phyloP scores from a whole-genome alignment of 1,140 invertebrate species.

The Copidosoma floridanum region DNA sequence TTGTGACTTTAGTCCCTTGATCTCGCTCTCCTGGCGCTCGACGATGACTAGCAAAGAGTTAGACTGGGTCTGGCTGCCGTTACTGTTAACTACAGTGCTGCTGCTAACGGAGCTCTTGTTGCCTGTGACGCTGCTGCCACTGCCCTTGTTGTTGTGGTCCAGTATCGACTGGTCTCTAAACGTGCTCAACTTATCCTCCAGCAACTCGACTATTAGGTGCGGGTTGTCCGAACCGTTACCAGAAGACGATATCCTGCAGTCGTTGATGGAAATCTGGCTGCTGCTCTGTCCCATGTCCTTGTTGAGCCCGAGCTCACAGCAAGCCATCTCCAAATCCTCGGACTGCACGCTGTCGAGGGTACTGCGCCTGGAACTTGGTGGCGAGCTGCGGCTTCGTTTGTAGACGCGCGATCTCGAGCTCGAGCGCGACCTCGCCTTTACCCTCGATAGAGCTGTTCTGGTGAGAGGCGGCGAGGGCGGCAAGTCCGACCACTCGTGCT shows the following conservation, averaged over 20 bases:
- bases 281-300: conserved; percentile 50
- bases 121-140: too few relatives aligned
- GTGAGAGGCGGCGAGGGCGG: conserved; percentile 74
- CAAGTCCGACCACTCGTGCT: conserved; percentile 55
- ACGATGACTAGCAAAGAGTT: conserved; percentile 56
- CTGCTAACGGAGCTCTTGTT: too few relatives aligned
- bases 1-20: conserved; percentile 65
- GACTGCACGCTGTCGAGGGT: conserved; percentile 66
- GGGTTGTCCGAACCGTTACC: conserved; percentile 40
- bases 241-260: conserved; percentile 36
- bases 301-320: conserved; percentile 52
- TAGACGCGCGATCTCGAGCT: conserved; percentile 57
- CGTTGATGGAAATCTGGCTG: conserved; percentile 36
- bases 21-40: conserved; percentile 67
- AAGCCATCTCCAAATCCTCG: conserved; percentile 59
- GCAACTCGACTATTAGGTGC: conserved; percentile 55
- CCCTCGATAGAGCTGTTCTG: conserved; percentile 70
- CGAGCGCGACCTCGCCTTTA: conserved; percentile 72
- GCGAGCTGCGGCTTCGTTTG: conserved; percentile 65
- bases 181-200: conserved; percentile 60
- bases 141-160: too few relatives aligned
- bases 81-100: too few relatives aligned
- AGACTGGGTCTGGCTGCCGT: conserved; percentile 49
- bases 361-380: conserved; percentile 64
- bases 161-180: conserved; percentile 56